A percentile compares a stretch with the other conserved stretches of the same genome.
phyloP scores from a whole-genome alignment of 2,888 invertebrate species.

The Phlogophora meticulosa region DNA sequence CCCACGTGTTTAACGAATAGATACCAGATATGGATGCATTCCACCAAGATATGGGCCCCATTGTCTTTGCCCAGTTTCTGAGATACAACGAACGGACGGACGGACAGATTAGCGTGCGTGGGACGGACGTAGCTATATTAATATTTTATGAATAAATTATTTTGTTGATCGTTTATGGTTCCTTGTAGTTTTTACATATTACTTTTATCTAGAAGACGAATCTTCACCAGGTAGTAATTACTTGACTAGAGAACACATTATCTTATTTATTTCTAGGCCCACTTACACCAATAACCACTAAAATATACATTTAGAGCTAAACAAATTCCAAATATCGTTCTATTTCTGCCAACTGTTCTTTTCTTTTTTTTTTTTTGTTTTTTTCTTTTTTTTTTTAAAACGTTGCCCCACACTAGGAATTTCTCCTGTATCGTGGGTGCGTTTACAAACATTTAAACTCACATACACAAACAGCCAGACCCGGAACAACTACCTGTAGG shows the following conservation, averaged over 20 bases:
- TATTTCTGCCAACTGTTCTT: no score
- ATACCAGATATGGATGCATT: constrained; percentile 73
- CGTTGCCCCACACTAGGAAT: no score
- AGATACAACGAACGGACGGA: constrained; percentile 63
- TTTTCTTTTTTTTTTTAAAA: no score
- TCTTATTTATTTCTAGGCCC: neutral
- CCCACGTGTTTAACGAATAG: constrained; percentile 63
- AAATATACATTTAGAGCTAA: no score
- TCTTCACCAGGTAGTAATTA: neutral
- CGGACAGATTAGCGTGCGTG: constrained; percentile 74
- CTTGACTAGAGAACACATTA: neutral
- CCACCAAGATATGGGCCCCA: constrained; percentile 74
- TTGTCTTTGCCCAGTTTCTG: constrained; percentile 72
- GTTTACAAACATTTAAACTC: no score
- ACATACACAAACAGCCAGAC: no score
- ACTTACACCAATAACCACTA: no score
- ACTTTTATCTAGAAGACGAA: neutral
- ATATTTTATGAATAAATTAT: constrained; percentile 78
- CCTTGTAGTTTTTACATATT: constrained; percentile 34
- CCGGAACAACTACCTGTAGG: no score
- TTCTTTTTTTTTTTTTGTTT: no score
- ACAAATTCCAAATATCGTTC: no score
- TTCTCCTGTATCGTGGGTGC: no score
- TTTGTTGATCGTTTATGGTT: constrained; percentile 66
- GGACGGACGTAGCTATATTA: constrained; percentile 72